Base-by-base conservation (phyloP, 2,797 vertebrate genomes). In the Lateolabrax maculatus region DNA sequence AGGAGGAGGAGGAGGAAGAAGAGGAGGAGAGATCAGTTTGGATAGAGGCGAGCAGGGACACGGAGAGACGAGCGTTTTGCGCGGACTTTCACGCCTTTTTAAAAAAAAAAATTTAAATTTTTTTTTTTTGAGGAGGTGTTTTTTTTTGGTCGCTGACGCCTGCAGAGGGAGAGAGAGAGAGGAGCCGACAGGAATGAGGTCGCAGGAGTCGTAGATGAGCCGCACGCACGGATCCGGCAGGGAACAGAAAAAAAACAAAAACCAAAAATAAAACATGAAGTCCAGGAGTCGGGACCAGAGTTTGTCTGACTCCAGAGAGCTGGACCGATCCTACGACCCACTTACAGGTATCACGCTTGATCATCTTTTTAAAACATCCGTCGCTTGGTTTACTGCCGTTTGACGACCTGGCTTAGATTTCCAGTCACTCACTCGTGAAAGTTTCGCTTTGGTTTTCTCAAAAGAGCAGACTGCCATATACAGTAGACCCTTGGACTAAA, bases 301-400 rank as follows among this genome's bases (percentile, higher is more conserved):
- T 87, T 85, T 94, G 44, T 93, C 92, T 7, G 92, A 94, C 80
- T 94, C 94, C 80, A 88, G 90, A 52, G 94, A 95, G 53, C 87
- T 95, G 86, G 94, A 95, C 80, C 87, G 94, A 31, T 95, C 94
- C 2, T 91, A 87, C 58, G 94, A 95, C 83, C 89, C 89, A 0
- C 94, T 95, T 1, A 95, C 94, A 81, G 94, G 94, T 95, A 79
- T 11, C 11, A 21, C 8, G 23, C 7, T 31, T 16, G 70, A 2
- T 27, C 36, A 0, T 43, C 13, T 49, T 60, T 11, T 34, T 34
- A 4, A 55, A 39, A 11, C 23, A 34, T 5, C 19, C 4, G 11
- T 5, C 39, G n/a, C 1, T 23, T 39, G 55, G 48, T 58, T 66
- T 43, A 1, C 23, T 61, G 29, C 46, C 66, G 83, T 79, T 86